Evolutionary conservation across 1,140 invertebrate species (phyloP).

Genomic region (Temnothorax nylanderi): DNA sequence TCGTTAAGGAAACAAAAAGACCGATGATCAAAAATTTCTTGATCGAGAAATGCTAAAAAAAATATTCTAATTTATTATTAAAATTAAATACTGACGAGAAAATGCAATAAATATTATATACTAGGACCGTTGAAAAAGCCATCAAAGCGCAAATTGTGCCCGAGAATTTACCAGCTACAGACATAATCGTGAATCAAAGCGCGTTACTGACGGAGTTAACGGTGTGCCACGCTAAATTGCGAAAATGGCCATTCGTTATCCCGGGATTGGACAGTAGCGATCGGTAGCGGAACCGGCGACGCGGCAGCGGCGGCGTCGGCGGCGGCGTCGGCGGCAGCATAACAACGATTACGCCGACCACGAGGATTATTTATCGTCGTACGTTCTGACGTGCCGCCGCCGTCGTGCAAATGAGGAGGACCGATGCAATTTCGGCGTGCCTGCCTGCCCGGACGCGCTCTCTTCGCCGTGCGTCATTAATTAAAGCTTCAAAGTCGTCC

Average conservation of each 20-base stretch:
- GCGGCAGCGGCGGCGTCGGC: background rate
- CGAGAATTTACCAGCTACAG: background rate
- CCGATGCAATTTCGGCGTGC: slow-evolving; percentile 71
- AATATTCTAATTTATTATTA: background rate
- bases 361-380: slow-evolving; percentile 73
- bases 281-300: slow-evolving; percentile 30
- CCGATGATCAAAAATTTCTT: too few species aligned
- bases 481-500: slow-evolving; percentile 79
- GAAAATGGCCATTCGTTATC: slow-evolving; percentile 47
- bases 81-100: background rate
- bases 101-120: background rate
- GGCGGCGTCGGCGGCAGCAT: slow-evolving; percentile 11
- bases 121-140: background rate
- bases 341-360: slow-evolving; percentile 68
- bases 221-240: slow-evolving; percentile 27
- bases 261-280: slow-evolving; percentile 25
- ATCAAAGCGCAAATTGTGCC: background rate
- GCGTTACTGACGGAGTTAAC: slow-evolving; percentile 16
- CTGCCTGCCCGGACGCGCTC: slow-evolving; percentile 17
- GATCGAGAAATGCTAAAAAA: too few species aligned
- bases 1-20: background rate
- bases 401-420: slow-evolving; percentile 67
- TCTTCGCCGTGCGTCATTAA: slow-evolving; percentile 71
- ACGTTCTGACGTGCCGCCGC: slow-evolving; percentile 43
- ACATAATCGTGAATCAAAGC: slow-evolving; percentile 15